A percentile compares a stretch with the other conserved stretches of the same genome.
phyloP scores from a whole-genome alignment of 2,888 invertebrate genomes.

The Spialia ferax region DNA sequence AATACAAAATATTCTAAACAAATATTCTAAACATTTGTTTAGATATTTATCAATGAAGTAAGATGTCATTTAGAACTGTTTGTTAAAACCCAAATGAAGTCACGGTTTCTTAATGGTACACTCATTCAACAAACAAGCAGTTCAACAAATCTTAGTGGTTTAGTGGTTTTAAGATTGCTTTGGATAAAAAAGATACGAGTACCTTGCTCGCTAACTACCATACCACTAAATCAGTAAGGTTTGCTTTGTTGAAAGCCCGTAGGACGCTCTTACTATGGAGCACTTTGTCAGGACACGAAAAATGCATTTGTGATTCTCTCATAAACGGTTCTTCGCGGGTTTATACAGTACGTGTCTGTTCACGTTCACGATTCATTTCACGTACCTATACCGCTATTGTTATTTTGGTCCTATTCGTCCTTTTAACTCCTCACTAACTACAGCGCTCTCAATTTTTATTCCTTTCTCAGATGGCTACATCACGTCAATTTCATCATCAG shows the following conservation, averaged over 20 bases:
- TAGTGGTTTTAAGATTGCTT: too few species aligned
- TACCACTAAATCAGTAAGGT: slow-evolving; percentile 53
- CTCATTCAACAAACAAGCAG: too few species aligned
- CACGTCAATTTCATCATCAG: neutral
- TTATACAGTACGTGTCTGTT: slow-evolving; percentile 54
- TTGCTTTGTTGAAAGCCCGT: slow-evolving; percentile 60
- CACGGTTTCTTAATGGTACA: too few species aligned
- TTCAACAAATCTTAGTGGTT: too few species aligned
- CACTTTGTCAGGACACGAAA: slow-evolving; percentile 81
- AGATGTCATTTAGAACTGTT: too few species aligned
- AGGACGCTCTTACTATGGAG: slow-evolving; percentile 55
- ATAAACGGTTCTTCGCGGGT: slow-evolving; percentile 70
- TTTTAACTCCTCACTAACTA: neutral
- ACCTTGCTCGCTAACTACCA: too few species aligned
- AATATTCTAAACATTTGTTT: too few species aligned
- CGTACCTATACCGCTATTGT: slow-evolving; percentile 41
- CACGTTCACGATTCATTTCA: slow-evolving; percentile 39
- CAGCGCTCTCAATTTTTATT: slow-evolving; percentile 27
- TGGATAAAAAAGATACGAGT: too few species aligned
- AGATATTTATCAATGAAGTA: too few species aligned
- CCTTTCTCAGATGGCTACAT: neutral
- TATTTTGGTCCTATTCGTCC: slow-evolving; percentile 29
- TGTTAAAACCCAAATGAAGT: too few species aligned
- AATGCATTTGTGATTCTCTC: slow-evolving; percentile 81
- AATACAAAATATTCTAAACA: too few species aligned